A percentile compares a stretch with the other conserved stretches of the same genome.
phyloP scores from a whole-genome alignment of 2,888 invertebrate species.

The Ormyrus pomaceus region DNA sequence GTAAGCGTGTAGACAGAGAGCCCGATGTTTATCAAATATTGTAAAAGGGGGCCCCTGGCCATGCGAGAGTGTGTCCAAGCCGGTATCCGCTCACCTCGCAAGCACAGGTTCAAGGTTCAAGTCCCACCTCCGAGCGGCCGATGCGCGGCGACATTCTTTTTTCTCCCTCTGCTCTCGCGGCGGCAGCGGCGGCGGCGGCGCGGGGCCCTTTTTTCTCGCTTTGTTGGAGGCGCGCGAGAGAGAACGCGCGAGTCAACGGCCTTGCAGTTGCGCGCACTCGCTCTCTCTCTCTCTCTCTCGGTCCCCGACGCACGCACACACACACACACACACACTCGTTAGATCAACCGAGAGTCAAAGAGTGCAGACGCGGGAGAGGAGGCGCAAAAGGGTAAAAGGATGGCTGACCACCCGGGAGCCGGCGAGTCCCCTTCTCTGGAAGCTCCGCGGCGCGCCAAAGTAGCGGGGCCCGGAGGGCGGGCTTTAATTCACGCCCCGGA shows the following conservation, averaged over 20 bases:
- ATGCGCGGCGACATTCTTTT: slow-evolving; percentile 48
- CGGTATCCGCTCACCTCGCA: slow-evolving; percentile 33
- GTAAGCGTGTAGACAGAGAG: slow-evolving; percentile 21
- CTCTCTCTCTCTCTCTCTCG: too few species aligned
- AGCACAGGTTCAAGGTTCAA: slow-evolving; percentile 56
- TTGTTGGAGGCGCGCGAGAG: slow-evolving; percentile 8
- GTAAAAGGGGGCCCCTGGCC: slow-evolving; percentile 38
- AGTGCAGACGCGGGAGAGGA: neutral
- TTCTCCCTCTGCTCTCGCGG: slow-evolving; percentile 4
- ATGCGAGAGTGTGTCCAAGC: slow-evolving; percentile 24
- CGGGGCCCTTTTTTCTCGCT: slow-evolving; percentile 37
- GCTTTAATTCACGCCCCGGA: slow-evolving; percentile 31
- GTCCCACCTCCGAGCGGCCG: slow-evolving; percentile 43
- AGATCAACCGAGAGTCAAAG: slow-evolving; percentile 38
- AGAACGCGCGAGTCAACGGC: slow-evolving; percentile 50
- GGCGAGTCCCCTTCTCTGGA: slow-evolving; percentile 11
- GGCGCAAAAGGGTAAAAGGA: slow-evolving; percentile 43
- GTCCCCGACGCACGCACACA: slow-evolving; percentile 32
- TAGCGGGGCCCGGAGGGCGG: neutral
- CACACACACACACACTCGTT: slow-evolving; percentile 13
- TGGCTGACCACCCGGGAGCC: slow-evolving; percentile 54
- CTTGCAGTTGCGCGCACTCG: slow-evolving; percentile 22
- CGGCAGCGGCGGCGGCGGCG: neutral
- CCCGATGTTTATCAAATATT: slow-evolving; percentile 57
- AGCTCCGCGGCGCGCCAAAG: slow-evolving; percentile 1